A percentile compares a stretch with the other conserved stretches of the same genome.
Conservation (phyloP, 2,113 vertebrate genomes). For the Sturnira hondurensis region DNA sequence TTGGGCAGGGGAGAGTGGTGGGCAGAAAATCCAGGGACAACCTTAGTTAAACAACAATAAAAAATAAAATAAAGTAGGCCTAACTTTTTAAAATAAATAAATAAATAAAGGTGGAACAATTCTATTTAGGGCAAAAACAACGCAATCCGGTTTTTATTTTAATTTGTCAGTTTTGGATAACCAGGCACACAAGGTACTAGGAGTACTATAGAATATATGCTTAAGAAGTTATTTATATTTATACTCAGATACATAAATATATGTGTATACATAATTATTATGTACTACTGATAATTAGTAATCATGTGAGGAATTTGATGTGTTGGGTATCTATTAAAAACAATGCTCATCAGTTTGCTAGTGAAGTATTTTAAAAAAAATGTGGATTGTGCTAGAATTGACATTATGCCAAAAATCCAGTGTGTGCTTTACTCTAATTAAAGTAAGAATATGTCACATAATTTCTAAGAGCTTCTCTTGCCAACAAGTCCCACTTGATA, state of each 20-base stretch:
- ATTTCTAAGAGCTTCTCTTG: neutral
- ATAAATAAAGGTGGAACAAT: neutral
- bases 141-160: neutral
- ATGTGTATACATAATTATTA: neutral
- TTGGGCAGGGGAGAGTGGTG: no score
- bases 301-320: neutral
- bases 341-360: neutral
- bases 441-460: neutral
- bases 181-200: neutral
- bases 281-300: neutral
- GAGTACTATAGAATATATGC: neutral
- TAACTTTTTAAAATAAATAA: no score
- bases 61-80: no score
- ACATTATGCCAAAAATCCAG: neutral
- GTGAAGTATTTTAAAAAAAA: neutral
- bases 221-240: neutral
- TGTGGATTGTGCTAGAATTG: neutral
- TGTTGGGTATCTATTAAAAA: neutral
- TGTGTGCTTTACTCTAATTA: neutral
- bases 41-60: no score
- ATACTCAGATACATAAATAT: neutral
- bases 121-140: neutral
- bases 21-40: no score
- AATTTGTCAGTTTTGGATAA: neutral
- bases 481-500: neutral